Percentiles rank a stretch among this genome's conserved stretches.
These are phyloP conservation scores for Microtus richardsoni DNA, from an alignment of 2,113 vertebrate species.

Conservation along the genomic window DNA sequence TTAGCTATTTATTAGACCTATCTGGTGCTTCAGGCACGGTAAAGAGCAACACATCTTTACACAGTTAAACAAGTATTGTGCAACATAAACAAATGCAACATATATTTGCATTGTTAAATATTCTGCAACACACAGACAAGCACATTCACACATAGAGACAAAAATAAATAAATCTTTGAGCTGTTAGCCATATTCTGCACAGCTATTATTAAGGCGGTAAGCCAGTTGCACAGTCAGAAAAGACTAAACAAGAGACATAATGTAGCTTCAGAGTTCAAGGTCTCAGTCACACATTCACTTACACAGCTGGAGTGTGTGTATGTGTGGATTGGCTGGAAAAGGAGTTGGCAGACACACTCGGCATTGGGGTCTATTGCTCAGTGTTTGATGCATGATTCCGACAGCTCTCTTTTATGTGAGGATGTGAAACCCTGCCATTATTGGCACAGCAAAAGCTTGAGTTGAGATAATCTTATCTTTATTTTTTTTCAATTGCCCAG, in stretches of 20 bases:
- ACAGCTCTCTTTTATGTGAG: neutral
- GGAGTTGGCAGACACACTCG: neutral
- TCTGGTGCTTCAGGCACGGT: neutral
- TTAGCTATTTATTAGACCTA: neutral
- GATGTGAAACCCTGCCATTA: neutral
- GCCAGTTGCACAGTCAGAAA: neutral
- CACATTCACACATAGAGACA: neutral
- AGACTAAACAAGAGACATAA: neutral
- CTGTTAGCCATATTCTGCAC: neutral
- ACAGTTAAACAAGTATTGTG: neutral
- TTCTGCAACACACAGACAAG: neutral
- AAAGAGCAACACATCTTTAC: neutral
- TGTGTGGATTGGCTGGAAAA: neutral
- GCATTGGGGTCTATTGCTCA: neutral
- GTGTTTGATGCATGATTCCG: neutral
- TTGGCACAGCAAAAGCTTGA: constrained; percentile 4
- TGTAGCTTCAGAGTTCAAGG: neutral
- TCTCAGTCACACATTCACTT: neutral
- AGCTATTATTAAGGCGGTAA: neutral
- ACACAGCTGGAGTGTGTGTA: neutral
- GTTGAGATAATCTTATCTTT: neutral
- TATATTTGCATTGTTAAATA: too few relatives aligned
- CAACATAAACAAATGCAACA: neutral
- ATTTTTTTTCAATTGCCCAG: neutral
- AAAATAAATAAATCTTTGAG: neutral